These are phyloP conservation scores for Gerris buenoi DNA, from an alignment of 1,140 invertebrate genomes.

Conservation along the genomic window DNA sequence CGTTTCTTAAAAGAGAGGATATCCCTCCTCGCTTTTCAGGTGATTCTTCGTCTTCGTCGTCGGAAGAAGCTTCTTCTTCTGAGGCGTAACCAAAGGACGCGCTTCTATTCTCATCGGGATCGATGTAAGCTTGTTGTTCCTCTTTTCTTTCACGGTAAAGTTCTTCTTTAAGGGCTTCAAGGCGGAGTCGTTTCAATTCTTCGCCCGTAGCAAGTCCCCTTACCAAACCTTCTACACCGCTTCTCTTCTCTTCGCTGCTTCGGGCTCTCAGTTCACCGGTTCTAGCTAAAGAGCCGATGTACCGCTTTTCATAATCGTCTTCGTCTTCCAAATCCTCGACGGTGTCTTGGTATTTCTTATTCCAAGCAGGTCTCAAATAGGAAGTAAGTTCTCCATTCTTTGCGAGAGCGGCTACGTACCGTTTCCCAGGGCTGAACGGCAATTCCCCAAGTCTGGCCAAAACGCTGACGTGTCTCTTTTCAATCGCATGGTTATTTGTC, in stretches of 20 bases:
- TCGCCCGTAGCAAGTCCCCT: constrained; percentile 17
- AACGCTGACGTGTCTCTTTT: constrained; percentile 19
- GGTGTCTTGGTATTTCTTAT: constrained; percentile 10
- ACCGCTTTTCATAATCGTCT: constrained; percentile 16
- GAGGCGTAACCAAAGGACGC: neutral
- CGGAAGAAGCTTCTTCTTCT: constrained; percentile 12
- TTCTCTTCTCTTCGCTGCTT: constrained; percentile 17
- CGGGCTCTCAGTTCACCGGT: constrained; percentile 17
- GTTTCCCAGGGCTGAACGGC: constrained; percentile 15
- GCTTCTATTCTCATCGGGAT: constrained; percentile 16
- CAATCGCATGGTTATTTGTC: constrained; percentile 11
- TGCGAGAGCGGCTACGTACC: constrained; percentile 15
- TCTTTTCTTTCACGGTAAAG: constrained; percentile 18
- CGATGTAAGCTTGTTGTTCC: constrained; percentile 7
- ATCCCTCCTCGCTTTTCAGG: constrained; percentile 17
- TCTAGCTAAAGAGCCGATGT: constrained; percentile 19
- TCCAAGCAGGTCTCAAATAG: constrained; percentile 5
- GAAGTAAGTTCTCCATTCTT: constrained; percentile 15
- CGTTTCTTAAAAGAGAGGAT: constrained; percentile 18
- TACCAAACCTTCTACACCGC: constrained; percentile 17
- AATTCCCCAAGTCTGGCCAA: constrained; percentile 18
- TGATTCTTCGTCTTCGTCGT: constrained; percentile 10
- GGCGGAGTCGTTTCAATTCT: constrained; percentile 14
- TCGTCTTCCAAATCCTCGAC: constrained; percentile 13
- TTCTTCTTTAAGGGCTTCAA: constrained; percentile 19